These are phyloP conservation scores for Agrotis ipsilon DNA, from an alignment of 2,888 invertebrate species.

Conservation along the genomic window DNA sequence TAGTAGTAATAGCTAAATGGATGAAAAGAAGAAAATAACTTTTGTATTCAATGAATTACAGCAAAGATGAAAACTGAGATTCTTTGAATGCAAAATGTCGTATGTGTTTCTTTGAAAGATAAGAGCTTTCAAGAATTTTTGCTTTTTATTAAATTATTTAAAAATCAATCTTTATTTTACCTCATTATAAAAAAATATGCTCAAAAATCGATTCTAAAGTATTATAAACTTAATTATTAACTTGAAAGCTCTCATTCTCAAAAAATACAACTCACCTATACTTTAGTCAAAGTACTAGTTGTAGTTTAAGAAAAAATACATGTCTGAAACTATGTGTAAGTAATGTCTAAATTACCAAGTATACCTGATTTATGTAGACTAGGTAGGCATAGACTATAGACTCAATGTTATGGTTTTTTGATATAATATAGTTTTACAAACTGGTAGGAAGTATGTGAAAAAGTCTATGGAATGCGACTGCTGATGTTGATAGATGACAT, in stretches of 20 bases:
- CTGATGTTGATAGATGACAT: slow-evolving; percentile 43
- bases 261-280: slow-evolving; percentile 46
- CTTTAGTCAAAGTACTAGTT: slow-evolving; percentile 68
- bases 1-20: no score
- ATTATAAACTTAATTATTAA: slow-evolving; percentile 7
- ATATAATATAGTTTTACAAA: slow-evolving; percentile 65
- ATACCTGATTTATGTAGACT: slow-evolving; percentile 83
- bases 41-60: slow-evolving; percentile 40
- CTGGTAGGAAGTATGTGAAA: slow-evolving; percentile 7
- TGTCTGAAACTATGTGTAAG: slow-evolving; percentile 92
- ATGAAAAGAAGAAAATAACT: no score
- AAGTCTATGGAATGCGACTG: slow-evolving; percentile 2
- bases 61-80: slow-evolving; percentile 17
- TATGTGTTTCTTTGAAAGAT: slow-evolving; percentile 39
- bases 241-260: slow-evolving; percentile 48
- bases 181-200: slow-evolving; percentile 12
- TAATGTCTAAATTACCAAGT: slow-evolving; percentile 75
- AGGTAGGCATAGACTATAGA: slow-evolving; percentile 75
- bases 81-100: slow-evolving; percentile 41
- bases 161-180: neutral
- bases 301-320: slow-evolving; percentile 86
- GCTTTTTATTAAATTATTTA: slow-evolving; percentile 1
- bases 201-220: slow-evolving; percentile 20
- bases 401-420: slow-evolving; percentile 69
- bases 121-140: slow-evolving; percentile 35